These are phyloP conservation scores for Enteromius treurensis DNA, from an alignment of 2,797 vertebrate genomes.

Conservation along the genomic window DNA sequence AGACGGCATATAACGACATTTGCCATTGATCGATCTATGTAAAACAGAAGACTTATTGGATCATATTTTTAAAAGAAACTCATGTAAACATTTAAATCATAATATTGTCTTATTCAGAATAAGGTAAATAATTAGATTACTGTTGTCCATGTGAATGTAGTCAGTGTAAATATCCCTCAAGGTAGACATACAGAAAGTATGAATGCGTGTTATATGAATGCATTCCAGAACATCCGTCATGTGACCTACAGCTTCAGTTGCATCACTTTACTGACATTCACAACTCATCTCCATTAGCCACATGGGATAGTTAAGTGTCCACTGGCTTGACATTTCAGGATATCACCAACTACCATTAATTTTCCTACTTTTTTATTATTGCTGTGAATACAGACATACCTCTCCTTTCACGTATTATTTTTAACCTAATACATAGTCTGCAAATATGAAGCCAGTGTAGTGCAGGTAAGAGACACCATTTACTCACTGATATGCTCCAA, in stretches of 20 bases:
- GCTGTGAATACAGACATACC: neutral
- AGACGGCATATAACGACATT: too few relatives aligned
- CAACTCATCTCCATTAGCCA: neutral
- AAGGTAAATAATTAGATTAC: too few relatives aligned
- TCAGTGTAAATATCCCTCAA: neutral
- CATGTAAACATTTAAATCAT: too few relatives aligned
- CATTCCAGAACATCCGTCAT: neutral
- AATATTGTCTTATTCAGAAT: too few relatives aligned
- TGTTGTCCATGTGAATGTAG: too few relatives aligned
- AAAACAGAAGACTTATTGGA: too few relatives aligned
- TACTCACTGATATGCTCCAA: slow-evolving; percentile 96
- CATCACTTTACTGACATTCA: neutral
- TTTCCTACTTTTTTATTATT: neutral
- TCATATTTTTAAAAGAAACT: too few relatives aligned
- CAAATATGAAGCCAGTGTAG: neutral
- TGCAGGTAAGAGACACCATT: neutral
- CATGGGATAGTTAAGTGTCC: neutral
- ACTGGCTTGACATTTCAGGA: neutral
- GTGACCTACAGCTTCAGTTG: neutral
- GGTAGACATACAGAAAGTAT: neutral
- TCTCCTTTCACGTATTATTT: neutral
- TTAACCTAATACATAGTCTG: neutral
- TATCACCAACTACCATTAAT: neutral
- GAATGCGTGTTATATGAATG: too few relatives aligned
- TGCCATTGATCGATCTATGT: too few relatives aligned